phyloP scores from a whole-genome alignment of 37 sponge, comb jelly and placozoan genomes.

The Bolinopsis microptera region DNA sequence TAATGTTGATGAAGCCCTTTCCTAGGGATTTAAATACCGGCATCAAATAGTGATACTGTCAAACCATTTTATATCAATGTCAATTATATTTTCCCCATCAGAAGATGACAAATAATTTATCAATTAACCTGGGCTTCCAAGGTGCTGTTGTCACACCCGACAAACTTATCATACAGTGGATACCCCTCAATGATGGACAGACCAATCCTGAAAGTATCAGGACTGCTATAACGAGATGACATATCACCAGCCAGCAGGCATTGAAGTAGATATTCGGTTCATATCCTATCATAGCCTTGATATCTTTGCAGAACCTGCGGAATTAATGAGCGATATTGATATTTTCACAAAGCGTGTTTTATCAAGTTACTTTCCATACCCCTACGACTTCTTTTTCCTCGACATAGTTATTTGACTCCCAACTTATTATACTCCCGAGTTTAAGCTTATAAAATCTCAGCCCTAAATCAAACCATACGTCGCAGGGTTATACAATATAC shows the following conservation, averaged over 20 bases:
- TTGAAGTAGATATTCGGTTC: conserved; percentile 48
- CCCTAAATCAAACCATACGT: too few relatives aligned
- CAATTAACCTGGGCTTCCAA: conserved; percentile 39
- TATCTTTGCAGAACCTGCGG: conserved; percentile 13
- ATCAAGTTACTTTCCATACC: not conserved
- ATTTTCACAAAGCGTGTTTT: not conserved
- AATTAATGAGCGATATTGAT: not conserved
- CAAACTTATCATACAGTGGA: conserved; percentile 51
- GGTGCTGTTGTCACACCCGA: conserved; percentile 43
- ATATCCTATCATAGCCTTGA: conserved; percentile 58
- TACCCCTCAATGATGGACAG: conserved; percentile 8
- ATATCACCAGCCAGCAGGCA: conserved; percentile 1
- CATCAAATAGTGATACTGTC: too few relatives aligned
- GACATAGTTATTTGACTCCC: not conserved
- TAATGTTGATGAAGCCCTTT: too few relatives aligned
- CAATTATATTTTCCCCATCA: too few relatives aligned
- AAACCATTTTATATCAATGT: too few relatives aligned
- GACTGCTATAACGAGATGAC: not conserved
- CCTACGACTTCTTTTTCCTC: not conserved
- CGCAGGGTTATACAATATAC: too few relatives aligned
- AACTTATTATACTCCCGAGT: too few relatives aligned
- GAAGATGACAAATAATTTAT: not conserved
- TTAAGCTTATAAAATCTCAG: too few relatives aligned
- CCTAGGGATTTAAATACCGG: too few relatives aligned
- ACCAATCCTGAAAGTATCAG: conserved; percentile 39